These are phyloP conservation scores for Drosophila nigritarsus DNA, from an alignment of 2,888 invertebrate genomes.

Conservation along the genomic window DNA sequence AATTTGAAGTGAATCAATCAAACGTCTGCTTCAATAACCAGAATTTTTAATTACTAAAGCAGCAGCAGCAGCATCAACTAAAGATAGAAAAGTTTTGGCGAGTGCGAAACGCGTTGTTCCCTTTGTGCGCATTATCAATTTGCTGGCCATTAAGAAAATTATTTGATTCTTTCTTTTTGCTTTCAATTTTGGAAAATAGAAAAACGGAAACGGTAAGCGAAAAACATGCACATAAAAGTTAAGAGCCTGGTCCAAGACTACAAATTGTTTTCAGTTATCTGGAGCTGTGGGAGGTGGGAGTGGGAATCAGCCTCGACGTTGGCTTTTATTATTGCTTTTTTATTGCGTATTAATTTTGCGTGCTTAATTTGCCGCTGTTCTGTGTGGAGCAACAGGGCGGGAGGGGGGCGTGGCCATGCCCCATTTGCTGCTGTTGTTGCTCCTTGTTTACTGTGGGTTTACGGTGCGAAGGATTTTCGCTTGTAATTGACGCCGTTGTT, in stretches of 20 bases:
- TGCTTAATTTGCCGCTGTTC: constrained; percentile 72
- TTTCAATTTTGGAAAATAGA: constrained; percentile 43
- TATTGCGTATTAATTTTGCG: constrained; percentile 81
- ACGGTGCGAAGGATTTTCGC: constrained; percentile 65
- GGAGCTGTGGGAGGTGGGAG: not conserved
- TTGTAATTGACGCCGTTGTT: constrained; percentile 72
- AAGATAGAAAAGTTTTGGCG: constrained; percentile 1
- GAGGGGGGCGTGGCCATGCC: constrained; percentile 45
- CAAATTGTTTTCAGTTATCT: constrained; percentile 73
- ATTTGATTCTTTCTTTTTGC: constrained; percentile 48
- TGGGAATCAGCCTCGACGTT: constrained; percentile 27
- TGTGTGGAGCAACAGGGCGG: constrained; percentile 9
- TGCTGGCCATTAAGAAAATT: constrained; percentile 67
- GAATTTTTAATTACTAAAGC: constrained; percentile 72
- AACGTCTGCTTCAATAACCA: constrained; percentile 67
- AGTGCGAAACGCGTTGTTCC: not conserved
- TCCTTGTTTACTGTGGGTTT: constrained; percentile 31
- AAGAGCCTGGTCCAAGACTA: constrained; percentile 45
- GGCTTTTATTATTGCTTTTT: constrained; percentile 78
- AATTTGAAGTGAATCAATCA: constrained; percentile 76
- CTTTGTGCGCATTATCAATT: constrained; percentile 52
- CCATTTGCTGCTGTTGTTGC: constrained; percentile 37
- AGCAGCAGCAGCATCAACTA: constrained; percentile 25
- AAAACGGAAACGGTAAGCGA: constrained; percentile 18
- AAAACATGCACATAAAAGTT: constrained; percentile 40